phyloP scores from a whole-genome alignment of 1,140 invertebrate species.

The Megalopta genalis region DNA sequence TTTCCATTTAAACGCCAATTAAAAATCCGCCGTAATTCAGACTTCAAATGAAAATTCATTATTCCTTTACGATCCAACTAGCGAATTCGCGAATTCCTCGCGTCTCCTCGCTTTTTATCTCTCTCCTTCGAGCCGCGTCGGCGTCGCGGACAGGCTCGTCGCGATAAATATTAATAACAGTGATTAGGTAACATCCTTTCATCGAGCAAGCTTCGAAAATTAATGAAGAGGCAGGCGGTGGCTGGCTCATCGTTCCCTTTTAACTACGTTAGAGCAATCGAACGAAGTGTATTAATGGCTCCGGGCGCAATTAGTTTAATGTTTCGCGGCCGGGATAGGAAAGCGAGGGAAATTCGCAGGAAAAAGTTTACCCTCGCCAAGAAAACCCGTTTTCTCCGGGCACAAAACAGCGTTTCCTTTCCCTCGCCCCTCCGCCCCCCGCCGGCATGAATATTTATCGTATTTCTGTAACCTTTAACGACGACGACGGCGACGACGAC shows the following conservation, averaged over 20 bases:
- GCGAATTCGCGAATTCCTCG: too few species aligned
- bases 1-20: too few species aligned
- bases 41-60: too few species aligned
- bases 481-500: not conserved
- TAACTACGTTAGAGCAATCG: constrained; percentile 3
- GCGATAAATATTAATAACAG: too few species aligned
- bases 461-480: constrained; percentile 7
- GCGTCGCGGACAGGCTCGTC: too few species aligned
- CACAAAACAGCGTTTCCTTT: too few species aligned
- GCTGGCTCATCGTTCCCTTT: not conserved
- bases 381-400: too few species aligned
- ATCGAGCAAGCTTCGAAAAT: not conserved
- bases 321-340: not conserved
- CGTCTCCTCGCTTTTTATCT: too few species aligned
- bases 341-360: not conserved
- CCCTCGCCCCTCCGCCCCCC: not conserved
- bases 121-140: too few species aligned
- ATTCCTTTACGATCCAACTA: too few species aligned
- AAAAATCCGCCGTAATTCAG: too few species aligned
- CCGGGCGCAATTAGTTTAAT: not conserved
- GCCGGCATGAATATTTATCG: not conserved
- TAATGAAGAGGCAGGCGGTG: not conserved
- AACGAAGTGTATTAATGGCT: not conserved
- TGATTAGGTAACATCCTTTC: not conserved
- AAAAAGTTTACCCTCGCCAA: not conserved